phyloP scores from a whole-genome alignment of 2,797 vertebrate species.

The Telmatherina bonti region DNA sequence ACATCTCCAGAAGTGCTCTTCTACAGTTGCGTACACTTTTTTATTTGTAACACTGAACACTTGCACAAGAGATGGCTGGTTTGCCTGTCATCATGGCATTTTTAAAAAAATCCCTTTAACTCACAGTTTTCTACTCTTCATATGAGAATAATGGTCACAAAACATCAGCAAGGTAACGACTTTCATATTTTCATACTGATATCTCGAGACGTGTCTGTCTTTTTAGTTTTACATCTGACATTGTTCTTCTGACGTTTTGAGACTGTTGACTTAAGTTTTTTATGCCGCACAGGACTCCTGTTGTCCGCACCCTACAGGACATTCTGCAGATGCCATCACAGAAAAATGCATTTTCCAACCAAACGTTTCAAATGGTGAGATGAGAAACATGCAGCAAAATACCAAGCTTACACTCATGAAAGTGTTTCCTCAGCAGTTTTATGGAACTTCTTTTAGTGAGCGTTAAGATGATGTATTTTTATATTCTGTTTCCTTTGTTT shows the following conservation, averaged over 20 bases:
- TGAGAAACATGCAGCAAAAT: slow-evolving; percentile 7
- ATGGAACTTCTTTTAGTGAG: slow-evolving; percentile 41
- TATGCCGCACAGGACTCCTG: slow-evolving; percentile 12
- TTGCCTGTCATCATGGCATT: too few species aligned
- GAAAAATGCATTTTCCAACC: slow-evolving; percentile 9
- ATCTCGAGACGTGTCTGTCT: background rate
- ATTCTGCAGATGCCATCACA: slow-evolving; percentile 45
- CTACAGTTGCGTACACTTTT: too few species aligned
- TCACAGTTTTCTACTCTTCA: too few species aligned
- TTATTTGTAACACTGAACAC: too few species aligned
- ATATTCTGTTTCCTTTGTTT: slow-evolving; percentile 45
- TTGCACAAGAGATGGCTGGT: too few species aligned
- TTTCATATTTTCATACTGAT: too few species aligned
- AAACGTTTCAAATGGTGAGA: background rate
- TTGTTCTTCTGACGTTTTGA: slow-evolving; percentile 7
- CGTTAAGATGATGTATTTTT: slow-evolving; percentile 19
- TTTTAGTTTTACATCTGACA: background rate
- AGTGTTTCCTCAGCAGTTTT: slow-evolving; percentile 37
- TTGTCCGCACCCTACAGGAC: slow-evolving; percentile 8
- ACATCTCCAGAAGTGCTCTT: too few species aligned
- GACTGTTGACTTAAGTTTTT: slow-evolving; percentile 2
- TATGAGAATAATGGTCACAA: too few species aligned
- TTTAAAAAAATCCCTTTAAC: too few species aligned
- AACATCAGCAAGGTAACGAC: too few species aligned
- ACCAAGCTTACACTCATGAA: slow-evolving; percentile 18